These are phyloP conservation scores for Lerema accius DNA, from an alignment of 1,140 invertebrate genomes.

Conservation along the genomic window DNA sequence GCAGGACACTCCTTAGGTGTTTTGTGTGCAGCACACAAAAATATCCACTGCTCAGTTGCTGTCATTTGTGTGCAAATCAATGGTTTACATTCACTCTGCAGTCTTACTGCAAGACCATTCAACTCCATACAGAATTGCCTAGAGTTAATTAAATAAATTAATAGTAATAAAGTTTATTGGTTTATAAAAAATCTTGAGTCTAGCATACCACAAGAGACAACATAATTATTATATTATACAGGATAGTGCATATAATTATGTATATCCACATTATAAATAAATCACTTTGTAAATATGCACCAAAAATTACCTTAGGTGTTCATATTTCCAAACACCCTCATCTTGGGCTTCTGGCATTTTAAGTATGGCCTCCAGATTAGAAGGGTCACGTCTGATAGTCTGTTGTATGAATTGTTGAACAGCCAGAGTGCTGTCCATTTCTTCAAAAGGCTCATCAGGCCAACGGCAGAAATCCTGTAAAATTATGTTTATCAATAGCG, in stretches of 20 bases:
- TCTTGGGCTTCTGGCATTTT: constrained; percentile 98
- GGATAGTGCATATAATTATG: too few species aligned
- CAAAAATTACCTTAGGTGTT: constrained; percentile 91
- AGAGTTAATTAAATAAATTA: constrained; percentile 48
- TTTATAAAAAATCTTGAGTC: too few species aligned
- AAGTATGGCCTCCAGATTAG: constrained; percentile 97
- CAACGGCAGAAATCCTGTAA: constrained; percentile 97
- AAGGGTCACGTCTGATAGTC: constrained; percentile 95
- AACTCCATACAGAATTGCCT: constrained; percentile 99
- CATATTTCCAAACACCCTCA: constrained; percentile 99
- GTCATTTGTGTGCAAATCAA: constrained; percentile 99
- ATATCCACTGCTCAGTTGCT: constrained; percentile 99
- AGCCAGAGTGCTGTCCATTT: constrained; percentile 99
- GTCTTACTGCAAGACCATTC: constrained; percentile 96
- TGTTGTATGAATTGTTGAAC: constrained; percentile 99
- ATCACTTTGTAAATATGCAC: too few species aligned
- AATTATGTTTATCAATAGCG: neutral
- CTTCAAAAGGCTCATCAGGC: constrained; percentile 99
- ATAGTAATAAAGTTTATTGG: neutral
- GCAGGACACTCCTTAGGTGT: constrained; percentile 99
- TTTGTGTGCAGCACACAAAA: constrained; percentile 99
- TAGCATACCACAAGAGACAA: too few species aligned
- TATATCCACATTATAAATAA: too few species aligned
- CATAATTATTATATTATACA: too few species aligned
- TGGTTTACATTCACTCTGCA: constrained; percentile 97